These are phyloP conservation scores for Sakesphorus luctuosus DNA, from an alignment of 2,113 vertebrate species.

Conservation along the genomic window DNA sequence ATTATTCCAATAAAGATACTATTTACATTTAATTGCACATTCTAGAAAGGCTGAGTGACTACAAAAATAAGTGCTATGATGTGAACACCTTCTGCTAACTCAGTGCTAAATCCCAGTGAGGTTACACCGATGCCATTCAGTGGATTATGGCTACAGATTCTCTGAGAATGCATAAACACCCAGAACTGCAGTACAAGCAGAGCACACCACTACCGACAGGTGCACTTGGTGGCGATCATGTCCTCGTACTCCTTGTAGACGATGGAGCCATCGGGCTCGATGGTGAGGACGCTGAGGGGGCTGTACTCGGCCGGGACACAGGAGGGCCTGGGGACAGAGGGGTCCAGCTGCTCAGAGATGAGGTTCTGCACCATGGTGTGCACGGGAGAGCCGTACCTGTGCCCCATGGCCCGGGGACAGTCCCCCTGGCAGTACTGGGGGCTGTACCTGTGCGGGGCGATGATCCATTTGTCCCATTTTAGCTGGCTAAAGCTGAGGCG, in stretches of 20 bases:
- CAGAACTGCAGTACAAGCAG: background rate
- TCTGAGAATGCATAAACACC: rapidly evolving
- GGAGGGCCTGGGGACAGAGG: constrained; percentile 85
- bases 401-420: constrained; percentile 84
- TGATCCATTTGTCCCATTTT: constrained; percentile 92
- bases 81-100: background rate
- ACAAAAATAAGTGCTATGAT: constrained; percentile 2
- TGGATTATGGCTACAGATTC: rapidly evolving
- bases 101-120: background rate
- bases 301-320: constrained; percentile 91
- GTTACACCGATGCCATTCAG: rapidly evolving
- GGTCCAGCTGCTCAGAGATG: constrained; percentile 89
- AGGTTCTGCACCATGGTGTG: constrained; percentile 95
- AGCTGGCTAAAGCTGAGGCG: constrained; percentile 90
- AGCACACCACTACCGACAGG: constrained; percentile 82
- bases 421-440: constrained; percentile 92
- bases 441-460: constrained; percentile 90
- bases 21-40: background rate
- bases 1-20: background rate
- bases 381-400: constrained; percentile 89
- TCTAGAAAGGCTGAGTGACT: background rate
- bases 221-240: constrained; percentile 93
- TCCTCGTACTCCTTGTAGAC: constrained; percentile 93
- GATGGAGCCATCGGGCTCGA: constrained; percentile 90
- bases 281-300: constrained; percentile 89